Base-by-base conservation (phyloP, 2,888 invertebrate genomes). In the Agriopis leucophaearia region DNA sequence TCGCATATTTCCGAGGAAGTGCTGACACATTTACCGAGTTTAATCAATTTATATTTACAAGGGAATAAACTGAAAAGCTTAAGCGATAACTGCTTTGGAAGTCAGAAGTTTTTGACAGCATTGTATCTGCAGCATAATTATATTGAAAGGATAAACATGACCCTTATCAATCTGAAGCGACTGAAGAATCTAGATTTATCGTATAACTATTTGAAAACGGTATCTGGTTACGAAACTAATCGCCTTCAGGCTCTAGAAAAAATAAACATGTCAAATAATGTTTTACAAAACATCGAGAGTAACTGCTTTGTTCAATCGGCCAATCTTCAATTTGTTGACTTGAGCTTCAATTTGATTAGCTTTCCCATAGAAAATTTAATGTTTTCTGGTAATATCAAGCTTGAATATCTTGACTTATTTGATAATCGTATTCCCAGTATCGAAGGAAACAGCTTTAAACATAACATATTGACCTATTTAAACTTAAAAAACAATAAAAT, bases 241-340 rank as follows among this genome's bases (percentile, higher is more conserved):
- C 80, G 84, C 35, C 72, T 91, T 8, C 72, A 72, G 13, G 73
- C 78, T n/a, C 73, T 93, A n/a, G 71, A 82, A 64, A 48, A 71
- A 10, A 64, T 91, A 1, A 92, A 92, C 64, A 76, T 87, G 45
- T 90, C 92, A 0, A 74, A 88, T 70, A 93, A 92, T 73, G 66
- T 57, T 0, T 84, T 93, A 13, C 79, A 82, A 74, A 67, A 56
- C 5, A 61, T 93, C 1, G 90, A 92, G 47, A 79, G 81, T 0
- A 86, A 87, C 69, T 87, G 88, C 70, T 92, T 92, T 59, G 84
- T 78, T 61, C 83, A 84, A 71, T 85, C 87, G 4, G 73, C 76
- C 5, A 78, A 81, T 64, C 79, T 93, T 38, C 61, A 78, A 68
- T 62, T 48, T 0, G 57, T 89, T 0, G 92, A 92, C 74, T 77